Percentiles rank a stretch among this genome's conserved stretches.
Evolutionary conservation across 2,888 invertebrate species (phyloP).

Genomic region (Oithona nana): DNA sequence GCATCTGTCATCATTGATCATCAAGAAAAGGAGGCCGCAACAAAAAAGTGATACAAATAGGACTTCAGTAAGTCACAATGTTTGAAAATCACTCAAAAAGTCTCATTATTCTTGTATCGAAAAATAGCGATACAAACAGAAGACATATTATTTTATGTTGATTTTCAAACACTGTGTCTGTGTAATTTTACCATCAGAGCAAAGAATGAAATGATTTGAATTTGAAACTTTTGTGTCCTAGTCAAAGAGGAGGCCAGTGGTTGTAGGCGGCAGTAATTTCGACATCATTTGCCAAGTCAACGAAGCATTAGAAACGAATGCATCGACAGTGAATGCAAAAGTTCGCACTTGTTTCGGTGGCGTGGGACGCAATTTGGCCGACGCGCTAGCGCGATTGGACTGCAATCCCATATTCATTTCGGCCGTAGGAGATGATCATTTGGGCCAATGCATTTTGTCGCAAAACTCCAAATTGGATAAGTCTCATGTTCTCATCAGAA

Average conservation of each 20-base stretch:
- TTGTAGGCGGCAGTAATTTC: constrained; percentile 58
- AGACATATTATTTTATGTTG: too few relatives aligned
- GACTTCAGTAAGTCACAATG: too few relatives aligned
- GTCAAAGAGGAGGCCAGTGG: constrained; percentile 24
- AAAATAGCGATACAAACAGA: too few relatives aligned
- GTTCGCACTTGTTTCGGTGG: constrained; percentile 56
- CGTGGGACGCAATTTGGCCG: constrained; percentile 78
- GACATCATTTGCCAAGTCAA: constrained; percentile 47
- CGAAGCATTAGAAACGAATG: constrained; percentile 39
- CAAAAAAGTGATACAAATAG: too few relatives aligned
- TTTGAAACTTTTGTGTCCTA: too few relatives aligned
- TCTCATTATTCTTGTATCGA: too few relatives aligned
- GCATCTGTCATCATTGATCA: too few relatives aligned
- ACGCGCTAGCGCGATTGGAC: constrained; percentile 56
- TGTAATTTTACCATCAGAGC: too few relatives aligned
- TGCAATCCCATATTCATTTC: constrained; percentile 46
- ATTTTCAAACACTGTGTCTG: too few relatives aligned
- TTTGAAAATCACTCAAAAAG: too few relatives aligned
- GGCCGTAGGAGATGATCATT: constrained; percentile 49
- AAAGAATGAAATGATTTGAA: too few relatives aligned
- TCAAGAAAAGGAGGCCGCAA: too few relatives aligned
- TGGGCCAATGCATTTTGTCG: constrained; percentile 21
- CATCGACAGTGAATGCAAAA: constrained; percentile 41
- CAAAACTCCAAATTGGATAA: constrained; percentile 18
- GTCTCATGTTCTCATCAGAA: constrained; percentile 26